phyloP scores from a whole-genome alignment of 2,113 vertebrate species.

The Tychaedon coryphoeus region DNA sequence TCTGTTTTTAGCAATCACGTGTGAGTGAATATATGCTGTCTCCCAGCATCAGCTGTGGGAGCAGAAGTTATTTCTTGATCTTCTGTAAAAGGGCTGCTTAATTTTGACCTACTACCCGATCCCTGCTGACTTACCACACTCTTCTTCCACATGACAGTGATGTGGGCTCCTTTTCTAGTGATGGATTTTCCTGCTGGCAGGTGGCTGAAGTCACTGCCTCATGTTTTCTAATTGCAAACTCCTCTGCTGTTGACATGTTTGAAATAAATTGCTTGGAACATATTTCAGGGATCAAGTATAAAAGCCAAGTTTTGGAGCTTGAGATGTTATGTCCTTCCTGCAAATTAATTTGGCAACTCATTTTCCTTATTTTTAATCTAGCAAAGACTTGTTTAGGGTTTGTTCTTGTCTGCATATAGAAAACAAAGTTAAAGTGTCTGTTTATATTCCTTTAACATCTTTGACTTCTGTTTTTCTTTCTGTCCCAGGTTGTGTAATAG shows the following conservation, averaged over 20 bases:
- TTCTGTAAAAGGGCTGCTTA: not conserved
- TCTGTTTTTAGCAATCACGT: not conserved
- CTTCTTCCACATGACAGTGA: not conserved
- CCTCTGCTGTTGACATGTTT: not conserved
- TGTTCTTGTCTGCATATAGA: not conserved
- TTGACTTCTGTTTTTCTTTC: not conserved
- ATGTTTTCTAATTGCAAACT: not conserved
- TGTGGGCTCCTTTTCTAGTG: not conserved
- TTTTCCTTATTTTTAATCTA: not conserved
- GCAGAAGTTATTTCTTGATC: not conserved
- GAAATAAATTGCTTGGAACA: not conserved
- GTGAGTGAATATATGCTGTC: not conserved
- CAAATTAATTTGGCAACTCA: not conserved
- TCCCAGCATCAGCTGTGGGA: not conserved
- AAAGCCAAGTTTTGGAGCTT: not conserved
- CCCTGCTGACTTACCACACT: not conserved
- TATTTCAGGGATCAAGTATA: not conserved
- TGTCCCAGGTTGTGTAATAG: conserved; percentile 90
- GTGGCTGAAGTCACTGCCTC: not conserved
- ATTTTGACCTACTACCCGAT: not conserved
- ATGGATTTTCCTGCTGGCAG: not conserved
- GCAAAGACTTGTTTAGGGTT: not conserved
- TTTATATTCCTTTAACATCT: not conserved
- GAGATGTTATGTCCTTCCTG: not conserved
- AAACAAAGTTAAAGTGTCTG: not conserved